Conservation (phyloP, 2,888 invertebrate species). For the Notocelia uddmanniana region DNA sequence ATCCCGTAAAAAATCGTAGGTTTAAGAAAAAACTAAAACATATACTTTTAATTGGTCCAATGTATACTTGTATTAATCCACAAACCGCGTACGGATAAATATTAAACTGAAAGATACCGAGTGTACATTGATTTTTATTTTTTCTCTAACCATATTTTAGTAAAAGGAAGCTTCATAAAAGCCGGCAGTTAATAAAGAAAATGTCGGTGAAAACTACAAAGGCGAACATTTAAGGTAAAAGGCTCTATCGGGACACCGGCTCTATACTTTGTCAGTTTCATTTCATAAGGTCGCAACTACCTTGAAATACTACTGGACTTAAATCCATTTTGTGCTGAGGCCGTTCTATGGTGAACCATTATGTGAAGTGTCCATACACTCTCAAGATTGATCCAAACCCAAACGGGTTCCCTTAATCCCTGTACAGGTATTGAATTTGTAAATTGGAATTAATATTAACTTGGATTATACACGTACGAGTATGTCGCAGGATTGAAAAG, state of each 20-base stretch:
- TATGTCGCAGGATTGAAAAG: constrained; percentile 45
- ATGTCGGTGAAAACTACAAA: constrained; percentile 28
- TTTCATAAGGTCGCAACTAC: neutral
- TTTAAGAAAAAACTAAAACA: no score
- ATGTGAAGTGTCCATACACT: constrained; percentile 40
- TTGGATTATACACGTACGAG: constrained; percentile 46
- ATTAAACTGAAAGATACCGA: neutral
- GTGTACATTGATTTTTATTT: neutral
- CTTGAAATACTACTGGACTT: neutral
- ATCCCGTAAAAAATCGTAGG: no score
- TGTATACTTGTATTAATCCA: no score
- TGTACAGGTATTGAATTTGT: constrained; percentile 52
- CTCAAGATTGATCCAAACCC: constrained; percentile 38
- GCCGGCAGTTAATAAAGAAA: constrained; percentile 30
- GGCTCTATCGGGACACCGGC: constrained; percentile 26
- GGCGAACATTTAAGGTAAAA: constrained; percentile 31
- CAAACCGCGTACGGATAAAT: neutral
- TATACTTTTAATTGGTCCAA: no score
- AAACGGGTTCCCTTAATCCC: constrained; percentile 46
- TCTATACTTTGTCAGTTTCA: neutral
- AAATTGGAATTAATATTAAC: constrained; percentile 59
- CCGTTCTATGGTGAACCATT: constrained; percentile 7
- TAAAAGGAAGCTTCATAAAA: constrained; percentile 26
- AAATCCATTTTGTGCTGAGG: neutral
- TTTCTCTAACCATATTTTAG: neutral